Percentiles rank a stretch among this genome's conserved stretches.
phyloP scores from a whole-genome alignment of 2,797 vertebrate species.

The Sebastes ruberrimus region DNA sequence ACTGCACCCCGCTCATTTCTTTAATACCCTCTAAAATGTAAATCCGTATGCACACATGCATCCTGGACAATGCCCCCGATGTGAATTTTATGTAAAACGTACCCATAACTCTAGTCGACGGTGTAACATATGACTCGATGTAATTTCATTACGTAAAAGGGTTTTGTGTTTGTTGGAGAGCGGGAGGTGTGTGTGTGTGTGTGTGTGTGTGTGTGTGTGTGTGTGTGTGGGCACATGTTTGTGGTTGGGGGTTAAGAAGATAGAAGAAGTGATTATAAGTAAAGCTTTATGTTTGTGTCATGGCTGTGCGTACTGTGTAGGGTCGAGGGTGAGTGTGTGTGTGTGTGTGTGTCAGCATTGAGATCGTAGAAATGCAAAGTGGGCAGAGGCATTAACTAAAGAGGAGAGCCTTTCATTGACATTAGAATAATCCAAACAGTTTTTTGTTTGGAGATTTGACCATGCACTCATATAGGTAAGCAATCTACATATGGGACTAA shows the following conservation, averaged over 20 bases:
- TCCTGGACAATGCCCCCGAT: slow-evolving; percentile 75
- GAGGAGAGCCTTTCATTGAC: slow-evolving; percentile 64
- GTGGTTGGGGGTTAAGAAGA: slow-evolving; percentile 61
- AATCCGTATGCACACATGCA: slow-evolving; percentile 83
- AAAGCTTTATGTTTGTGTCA: slow-evolving; percentile 69
- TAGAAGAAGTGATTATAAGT: slow-evolving; percentile 74
- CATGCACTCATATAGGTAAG: slow-evolving; percentile 48
- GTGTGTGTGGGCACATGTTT: slow-evolving; percentile 11
- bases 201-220: not conserved
- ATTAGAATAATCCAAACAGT: slow-evolving; percentile 72
- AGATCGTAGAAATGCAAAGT: slow-evolving; percentile 71
- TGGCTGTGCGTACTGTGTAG: slow-evolving; percentile 23
- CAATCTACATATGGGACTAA: slow-evolving; percentile 63
- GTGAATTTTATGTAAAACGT: slow-evolving; percentile 87
- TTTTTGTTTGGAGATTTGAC: slow-evolving; percentile 58
- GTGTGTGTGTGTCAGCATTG: slow-evolving; percentile 56
- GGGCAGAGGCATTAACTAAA: slow-evolving; percentile 72
- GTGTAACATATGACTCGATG: slow-evolving; percentile 76
- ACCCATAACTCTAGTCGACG: slow-evolving; percentile 80
- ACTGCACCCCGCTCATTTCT: slow-evolving; percentile 82
- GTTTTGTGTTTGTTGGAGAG: slow-evolving; percentile 76
- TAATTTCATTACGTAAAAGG: slow-evolving; percentile 90
- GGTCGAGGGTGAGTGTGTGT: slow-evolving; percentile 34
- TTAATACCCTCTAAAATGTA: slow-evolving; percentile 89
- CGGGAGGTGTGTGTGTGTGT: slow-evolving; percentile 8